Evolutionary conservation across 2,797 vertebrate species (phyloP).

Genomic region (Sebastes vulpes): DNA sequence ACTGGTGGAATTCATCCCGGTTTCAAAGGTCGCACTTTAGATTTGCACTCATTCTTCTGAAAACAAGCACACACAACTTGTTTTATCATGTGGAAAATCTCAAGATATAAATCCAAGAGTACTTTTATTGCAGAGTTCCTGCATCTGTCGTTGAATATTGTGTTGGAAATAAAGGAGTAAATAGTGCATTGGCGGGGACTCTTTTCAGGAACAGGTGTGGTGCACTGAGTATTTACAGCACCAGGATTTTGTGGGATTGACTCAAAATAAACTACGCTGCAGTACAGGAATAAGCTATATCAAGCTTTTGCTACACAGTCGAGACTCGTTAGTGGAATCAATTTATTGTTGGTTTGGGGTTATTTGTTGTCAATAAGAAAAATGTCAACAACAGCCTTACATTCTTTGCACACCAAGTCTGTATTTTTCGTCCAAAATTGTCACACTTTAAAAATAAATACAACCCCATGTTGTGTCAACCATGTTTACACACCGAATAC

Average conservation of each 20-base stretch:
- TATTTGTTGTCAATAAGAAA: background rate
- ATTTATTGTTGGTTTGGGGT: background rate
- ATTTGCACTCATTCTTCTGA: background rate
- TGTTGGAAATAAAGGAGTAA: background rate
- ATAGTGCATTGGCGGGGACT: background rate
- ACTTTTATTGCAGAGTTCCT: background rate
- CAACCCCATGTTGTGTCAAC: accelerated
- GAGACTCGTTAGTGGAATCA: background rate
- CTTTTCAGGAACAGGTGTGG: background rate
- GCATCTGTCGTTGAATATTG: background rate
- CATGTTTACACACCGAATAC: accelerated
- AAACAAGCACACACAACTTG: background rate
- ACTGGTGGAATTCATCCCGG: background rate
- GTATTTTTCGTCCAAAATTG: no score
- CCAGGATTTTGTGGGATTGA: background rate
- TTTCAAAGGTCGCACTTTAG: background rate
- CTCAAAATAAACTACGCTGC: background rate
- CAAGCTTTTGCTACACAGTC: background rate
- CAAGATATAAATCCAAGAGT: background rate
- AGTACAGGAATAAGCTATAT: background rate
- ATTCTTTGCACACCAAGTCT: no score
- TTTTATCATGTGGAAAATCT: background rate
- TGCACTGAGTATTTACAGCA: background rate
- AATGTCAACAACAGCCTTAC: background rate
- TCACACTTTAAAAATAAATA: no score